Conservation (phyloP, 2,888 invertebrate genomes). For the Cantharis flavilabris region DNA sequence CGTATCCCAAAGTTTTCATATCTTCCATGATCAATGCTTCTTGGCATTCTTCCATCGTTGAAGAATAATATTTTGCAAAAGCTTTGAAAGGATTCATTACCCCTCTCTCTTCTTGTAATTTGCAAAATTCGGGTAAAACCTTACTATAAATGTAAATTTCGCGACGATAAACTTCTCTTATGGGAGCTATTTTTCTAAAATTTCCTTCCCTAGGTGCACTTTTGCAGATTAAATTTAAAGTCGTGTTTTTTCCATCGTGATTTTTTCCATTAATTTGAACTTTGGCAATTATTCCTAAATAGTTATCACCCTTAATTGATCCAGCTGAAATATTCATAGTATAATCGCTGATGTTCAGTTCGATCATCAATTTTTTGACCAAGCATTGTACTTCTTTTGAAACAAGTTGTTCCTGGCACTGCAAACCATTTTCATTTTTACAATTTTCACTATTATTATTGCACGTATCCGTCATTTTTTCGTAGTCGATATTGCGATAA, state of each 20-base stretch:
- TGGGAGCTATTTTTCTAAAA: conserved; percentile 35
- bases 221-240: conserved; percentile 42
- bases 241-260: conserved; percentile 14
- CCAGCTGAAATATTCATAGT: conserved; percentile 31
- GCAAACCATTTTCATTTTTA: not conserved
- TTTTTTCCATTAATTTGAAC: conserved; percentile 25
- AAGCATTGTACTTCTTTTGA: not conserved
- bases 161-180: conserved; percentile 36
- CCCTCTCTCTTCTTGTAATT: conserved; percentile 18
- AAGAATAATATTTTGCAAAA: conserved; percentile 28
- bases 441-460: not conserved
- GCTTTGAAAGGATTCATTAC: conserved; percentile 25
- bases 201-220: conserved; percentile 35
- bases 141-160: conserved; percentile 37
- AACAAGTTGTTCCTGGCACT: conserved; percentile 1
- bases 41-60: conserved; percentile 25
- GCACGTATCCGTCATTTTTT: not conserved
- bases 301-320: conserved; percentile 42
- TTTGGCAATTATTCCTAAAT: conserved; percentile 39
- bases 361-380: conserved; percentile 17
- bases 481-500: not conserved
- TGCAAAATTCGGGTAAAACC: conserved; percentile 20
- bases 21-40: conserved; percentile 40
- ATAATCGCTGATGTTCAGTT: conserved; percentile 21
- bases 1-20: conserved; percentile 39